phyloP scores from a whole-genome alignment of 1,140 invertebrate genomes.

The Vanessa atalanta region DNA sequence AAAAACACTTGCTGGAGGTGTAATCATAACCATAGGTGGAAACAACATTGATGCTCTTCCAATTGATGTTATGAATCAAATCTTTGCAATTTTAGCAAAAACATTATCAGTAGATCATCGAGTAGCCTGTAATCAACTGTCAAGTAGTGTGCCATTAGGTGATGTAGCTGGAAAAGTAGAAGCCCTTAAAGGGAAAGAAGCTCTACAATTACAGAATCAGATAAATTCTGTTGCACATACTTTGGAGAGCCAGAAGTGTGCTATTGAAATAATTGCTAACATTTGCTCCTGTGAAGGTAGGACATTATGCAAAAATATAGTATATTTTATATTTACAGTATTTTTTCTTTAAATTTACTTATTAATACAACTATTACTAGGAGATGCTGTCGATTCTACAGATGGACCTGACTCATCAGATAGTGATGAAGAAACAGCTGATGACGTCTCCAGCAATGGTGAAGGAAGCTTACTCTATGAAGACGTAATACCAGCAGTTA shows the following conservation, averaged over 20 bases:
- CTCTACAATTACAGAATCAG: constrained; percentile 65
- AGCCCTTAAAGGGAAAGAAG: constrained; percentile 61
- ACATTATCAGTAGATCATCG: constrained; percentile 75
- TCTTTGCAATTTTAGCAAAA: constrained; percentile 73
- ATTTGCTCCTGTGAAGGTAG: constrained; percentile 84
- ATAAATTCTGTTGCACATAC: constrained; percentile 78
- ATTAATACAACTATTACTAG: constrained; percentile 34
- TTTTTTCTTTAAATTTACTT: neutral
- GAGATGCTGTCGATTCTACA: constrained; percentile 77
- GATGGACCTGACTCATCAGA: constrained; percentile 78
- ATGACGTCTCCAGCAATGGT: constrained; percentile 61
- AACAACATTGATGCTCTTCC: constrained; percentile 66
- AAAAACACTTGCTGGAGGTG: constrained; percentile 81
- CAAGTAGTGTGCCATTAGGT: constrained; percentile 75
- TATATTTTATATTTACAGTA: no score
- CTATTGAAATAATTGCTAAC: constrained; percentile 87
- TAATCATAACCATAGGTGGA: constrained; percentile 78
- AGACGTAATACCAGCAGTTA: constrained; percentile 74
- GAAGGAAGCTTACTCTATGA: constrained; percentile 59
- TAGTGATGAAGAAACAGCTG: constrained; percentile 63
- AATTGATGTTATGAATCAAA: constrained; percentile 65
- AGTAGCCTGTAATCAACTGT: constrained; percentile 71
- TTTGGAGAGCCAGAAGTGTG: constrained; percentile 84
- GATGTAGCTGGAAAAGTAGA: constrained; percentile 50
- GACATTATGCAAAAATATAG: neutral